These are phyloP conservation scores for Macrophya alboannulata DNA, from an alignment of 2,888 invertebrate genomes.

Conservation along the genomic window DNA sequence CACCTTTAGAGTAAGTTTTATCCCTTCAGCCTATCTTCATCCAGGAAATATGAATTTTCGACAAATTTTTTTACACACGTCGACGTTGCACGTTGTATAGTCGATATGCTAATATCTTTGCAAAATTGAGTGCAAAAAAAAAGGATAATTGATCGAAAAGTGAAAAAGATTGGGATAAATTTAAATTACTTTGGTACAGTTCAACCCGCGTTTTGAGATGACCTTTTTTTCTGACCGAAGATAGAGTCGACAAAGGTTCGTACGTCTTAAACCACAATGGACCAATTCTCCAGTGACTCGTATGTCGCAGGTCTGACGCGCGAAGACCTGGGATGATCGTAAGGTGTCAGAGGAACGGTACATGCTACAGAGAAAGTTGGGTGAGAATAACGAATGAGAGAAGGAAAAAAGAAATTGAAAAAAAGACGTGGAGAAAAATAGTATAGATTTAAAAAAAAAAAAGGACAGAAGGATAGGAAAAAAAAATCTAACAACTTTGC, in stretches of 20 bases:
- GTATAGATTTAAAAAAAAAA: not conserved
- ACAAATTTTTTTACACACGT: not conserved
- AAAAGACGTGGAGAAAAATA: not conserved
- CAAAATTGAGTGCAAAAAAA: not conserved
- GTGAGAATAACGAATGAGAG: slow-evolving; percentile 56
- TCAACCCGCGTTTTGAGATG: not conserved
- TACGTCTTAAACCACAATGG: not conserved
- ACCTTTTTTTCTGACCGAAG: not conserved
- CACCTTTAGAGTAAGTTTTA: not conserved
- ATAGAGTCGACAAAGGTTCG: not conserved
- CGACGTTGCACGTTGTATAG: not conserved
- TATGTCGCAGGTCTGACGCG: not conserved
- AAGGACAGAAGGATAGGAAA: not conserved
- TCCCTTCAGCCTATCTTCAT: not conserved
- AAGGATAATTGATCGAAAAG: too few relatives aligned
- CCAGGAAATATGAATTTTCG: not conserved
- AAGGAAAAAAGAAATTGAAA: slow-evolving; percentile 58
- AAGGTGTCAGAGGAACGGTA: slow-evolving; percentile 75
- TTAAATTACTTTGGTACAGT: too few relatives aligned
- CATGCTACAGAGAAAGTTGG: slow-evolving; percentile 75
- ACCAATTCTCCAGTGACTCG: not conserved
- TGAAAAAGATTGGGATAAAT: too few relatives aligned
- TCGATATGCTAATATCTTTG: not conserved
- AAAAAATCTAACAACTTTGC: slow-evolving; percentile 16
- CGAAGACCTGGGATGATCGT: slow-evolving; percentile 49